Evolutionary conservation across 2,797 vertebrate genomes (phyloP), one percentile per base, ranked within the genome.

Genomic region (Smutsia temminckii): DNA sequence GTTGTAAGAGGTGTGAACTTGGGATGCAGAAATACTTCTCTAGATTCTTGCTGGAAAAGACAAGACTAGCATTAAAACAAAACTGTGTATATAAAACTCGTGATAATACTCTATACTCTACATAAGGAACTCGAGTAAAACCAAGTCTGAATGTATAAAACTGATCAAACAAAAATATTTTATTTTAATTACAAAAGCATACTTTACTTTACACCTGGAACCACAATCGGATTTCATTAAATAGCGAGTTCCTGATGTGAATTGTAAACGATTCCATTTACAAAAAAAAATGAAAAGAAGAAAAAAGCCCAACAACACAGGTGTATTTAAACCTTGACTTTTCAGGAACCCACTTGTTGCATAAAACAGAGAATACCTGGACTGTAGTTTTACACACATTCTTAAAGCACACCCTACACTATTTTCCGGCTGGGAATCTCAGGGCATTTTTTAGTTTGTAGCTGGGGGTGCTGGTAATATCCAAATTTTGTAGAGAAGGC

Each of bases 181-280:
- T 71, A 87, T 96, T 96, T 84, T 95, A 94, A 97, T 97, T 95
- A 91, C 25, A 68, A 95, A 96, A 94, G 69, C 88, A 74, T 95
- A 95, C 92, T 93, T 93, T 85, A 46, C 94, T 89, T 90, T 90
- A 88, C 74, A 92, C 85, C 55, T 93, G 85, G 53, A 94, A 84
- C 84, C 89, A 92, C 92, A 95, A 69, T 96, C 8, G 1, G 66
- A 89, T 95, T 95, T 94, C 91, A 95, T 96, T 96, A 95, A 93
- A 63, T 74, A 84, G 49, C 86, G 92, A 85, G 86, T 93, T 95
- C 80, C 83, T 89, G 37, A 92, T 96, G 92, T 95, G 77, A 89
- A 91, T 57, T 89, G 17, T 95, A 94, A 97, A 72, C 91, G 59
- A 93, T 75, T 93, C 91, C 34, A 79, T 94, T 88, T 81, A 81